Evolutionary conservation across 1,140 invertebrate genomes (phyloP).

Genomic region (Bombus fervidus): DNA sequence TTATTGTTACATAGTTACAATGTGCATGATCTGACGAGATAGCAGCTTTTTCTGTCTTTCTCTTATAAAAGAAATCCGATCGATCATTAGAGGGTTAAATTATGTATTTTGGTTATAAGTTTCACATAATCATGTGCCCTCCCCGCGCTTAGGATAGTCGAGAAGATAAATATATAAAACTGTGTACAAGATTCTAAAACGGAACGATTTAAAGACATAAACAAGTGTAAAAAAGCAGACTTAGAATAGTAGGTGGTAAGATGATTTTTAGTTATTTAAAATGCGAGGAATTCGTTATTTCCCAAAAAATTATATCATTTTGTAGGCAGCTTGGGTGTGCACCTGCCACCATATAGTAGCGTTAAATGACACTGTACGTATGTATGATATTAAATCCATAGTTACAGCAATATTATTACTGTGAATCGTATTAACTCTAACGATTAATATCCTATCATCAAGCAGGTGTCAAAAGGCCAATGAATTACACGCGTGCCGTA

Average conservation of each 20-base stretch:
- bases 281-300: conserved; percentile 60
- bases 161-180: conserved; percentile 38
- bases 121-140: conserved; percentile 74
- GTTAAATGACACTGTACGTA: conserved; percentile 67
- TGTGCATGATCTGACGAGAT: neutral
- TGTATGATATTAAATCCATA: conserved; percentile 47
- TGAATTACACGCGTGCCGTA: conserved; percentile 77
- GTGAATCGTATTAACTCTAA: conserved; percentile 71
- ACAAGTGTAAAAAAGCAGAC: conserved; percentile 30
- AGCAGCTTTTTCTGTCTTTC: too few relatives aligned
- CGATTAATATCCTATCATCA: conserved; percentile 79
- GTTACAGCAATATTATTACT: conserved; percentile 65
- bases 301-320: conserved; percentile 62
- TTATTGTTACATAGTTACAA: neutral
- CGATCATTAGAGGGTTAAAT: conserved; percentile 32
- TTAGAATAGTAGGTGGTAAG: conserved; percentile 23
- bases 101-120: conserved; percentile 16
- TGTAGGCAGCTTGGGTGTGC: conserved; percentile 80
- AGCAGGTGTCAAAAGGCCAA: conserved; percentile 78
- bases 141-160: conserved; percentile 79
- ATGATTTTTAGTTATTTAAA: conserved; percentile 42
- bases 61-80: neutral
- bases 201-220: conserved; percentile 2
- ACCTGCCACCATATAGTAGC: conserved; percentile 80
- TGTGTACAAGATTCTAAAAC: neutral